phyloP scores from a whole-genome alignment of 1,140 invertebrate genomes.

The Pentalonia nigronervosa region DNA sequence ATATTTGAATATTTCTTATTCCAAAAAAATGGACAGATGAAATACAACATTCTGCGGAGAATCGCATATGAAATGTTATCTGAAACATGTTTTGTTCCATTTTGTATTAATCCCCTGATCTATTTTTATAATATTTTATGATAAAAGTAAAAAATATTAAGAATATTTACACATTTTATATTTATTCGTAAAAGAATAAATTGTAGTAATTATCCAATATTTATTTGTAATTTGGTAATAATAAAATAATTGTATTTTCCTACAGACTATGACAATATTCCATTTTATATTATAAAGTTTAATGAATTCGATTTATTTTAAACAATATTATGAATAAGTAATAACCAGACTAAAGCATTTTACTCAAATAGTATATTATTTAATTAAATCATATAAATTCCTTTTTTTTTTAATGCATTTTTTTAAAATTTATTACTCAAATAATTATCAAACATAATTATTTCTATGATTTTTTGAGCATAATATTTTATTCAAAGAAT shows the following conservation, averaged over 20 bases:
- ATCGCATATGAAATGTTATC: not conserved
- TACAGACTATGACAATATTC: too few relatives aligned
- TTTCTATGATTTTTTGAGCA: not conserved
- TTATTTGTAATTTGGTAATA: too few relatives aligned
- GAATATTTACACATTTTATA: not conserved
- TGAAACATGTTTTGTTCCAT: not conserved
- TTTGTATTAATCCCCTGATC: not conserved
- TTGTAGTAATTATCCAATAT: too few relatives aligned
- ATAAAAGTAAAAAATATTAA: not conserved
- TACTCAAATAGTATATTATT: not conserved
- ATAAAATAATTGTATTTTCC: too few relatives aligned
- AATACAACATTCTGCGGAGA: not conserved
- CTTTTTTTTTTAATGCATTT: not conserved
- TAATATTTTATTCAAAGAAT: too few relatives aligned
- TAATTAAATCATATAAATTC: not conserved
- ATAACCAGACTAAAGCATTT: not conserved
- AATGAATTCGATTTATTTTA: not conserved
- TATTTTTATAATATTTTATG: not conserved
- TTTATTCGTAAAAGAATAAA: not conserved
- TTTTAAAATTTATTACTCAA: not conserved
- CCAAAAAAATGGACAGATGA: not conserved
- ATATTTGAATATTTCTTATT: slow-evolving; percentile 19
- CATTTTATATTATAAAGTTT: too few relatives aligned
- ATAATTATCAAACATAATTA: not conserved
- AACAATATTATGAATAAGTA: not conserved